Base-by-base conservation (phyloP, 2,888 invertebrate species). In the Phytoseiulus persimilis region DNA sequence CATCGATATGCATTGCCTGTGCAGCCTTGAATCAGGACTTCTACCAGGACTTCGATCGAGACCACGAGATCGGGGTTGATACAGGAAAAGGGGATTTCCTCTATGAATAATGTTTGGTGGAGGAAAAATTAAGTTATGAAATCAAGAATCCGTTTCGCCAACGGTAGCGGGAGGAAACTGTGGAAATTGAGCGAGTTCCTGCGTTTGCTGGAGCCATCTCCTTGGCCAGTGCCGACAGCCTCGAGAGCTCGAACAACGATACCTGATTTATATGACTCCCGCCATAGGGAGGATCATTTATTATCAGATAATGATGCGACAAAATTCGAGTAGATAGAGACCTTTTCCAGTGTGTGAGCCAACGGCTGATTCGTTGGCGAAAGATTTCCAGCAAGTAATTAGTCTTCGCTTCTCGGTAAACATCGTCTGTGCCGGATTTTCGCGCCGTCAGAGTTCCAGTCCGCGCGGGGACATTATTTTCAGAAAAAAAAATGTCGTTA, bases 271-370 rank as follows among this genome's bases (percentile, higher is more conserved):
- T 28, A 65, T 65, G 65, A 23, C 2, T 14, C 65, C 18, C 65
- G 65, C 65, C 65, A n/a, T n/a, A n/a, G 65, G 18, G 18, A 14
- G 65, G 65, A 65, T 65, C 65, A 65, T 65, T 65, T 23, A 65
- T 65, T 65, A 65, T 65, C 65, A 65, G 65, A 65, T 65, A 65
- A 65, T 65, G 65, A 65, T 65, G 65, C 65, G 65, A 65, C 65
- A 65, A 65, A 14, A 65, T 65, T 6, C 28, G 23, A 65, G 65
- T 23, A 28, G 23, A 65, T 28, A 28, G 65, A 65, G 65, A 65
- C 65, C 65, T 6, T 65, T 28, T 18, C 28, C 11, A 65, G 65
- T 65, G 28, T 28, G 14, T 14, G 6, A 46, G 46, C 46, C 46
- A 46, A 46, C n/a, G 46, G 46, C 65, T 2, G 28, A 14, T 65